These are phyloP conservation scores for Piezodorus guildinii DNA, from an alignment of 1,140 invertebrate species.

Conservation along the genomic window DNA sequence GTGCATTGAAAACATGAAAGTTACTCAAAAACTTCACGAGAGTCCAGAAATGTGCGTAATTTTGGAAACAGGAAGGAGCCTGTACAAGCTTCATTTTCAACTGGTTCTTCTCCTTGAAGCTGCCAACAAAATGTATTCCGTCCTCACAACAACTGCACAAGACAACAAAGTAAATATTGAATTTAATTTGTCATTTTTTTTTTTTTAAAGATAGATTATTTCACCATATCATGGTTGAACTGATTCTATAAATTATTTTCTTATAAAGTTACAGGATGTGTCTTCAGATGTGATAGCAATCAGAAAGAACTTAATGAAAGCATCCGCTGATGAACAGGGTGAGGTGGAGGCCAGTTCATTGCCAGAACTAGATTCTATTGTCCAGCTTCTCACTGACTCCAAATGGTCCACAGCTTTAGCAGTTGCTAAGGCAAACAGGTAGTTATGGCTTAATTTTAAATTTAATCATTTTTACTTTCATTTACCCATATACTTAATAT, in stretches of 20 bases:
- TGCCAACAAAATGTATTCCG: slow-evolving; percentile 74
- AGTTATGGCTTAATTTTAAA: not conserved
- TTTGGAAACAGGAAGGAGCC: slow-evolving; percentile 62
- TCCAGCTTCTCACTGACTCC: slow-evolving; percentile 48
- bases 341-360: slow-evolving; percentile 36
- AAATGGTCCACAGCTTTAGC: slow-evolving; percentile 52
- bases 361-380: slow-evolving; percentile 41
- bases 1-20: slow-evolving; percentile 62
- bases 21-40: slow-evolving; percentile 58
- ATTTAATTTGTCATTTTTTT: too few species aligned
- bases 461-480: too few species aligned
- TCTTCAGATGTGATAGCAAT: slow-evolving; percentile 43
- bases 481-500: too few species aligned
- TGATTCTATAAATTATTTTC: too few species aligned
- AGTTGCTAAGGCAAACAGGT: slow-evolving; percentile 43
- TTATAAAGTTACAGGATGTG: slow-evolving; percentile 41
- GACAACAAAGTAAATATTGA: slow-evolving; percentile 35
- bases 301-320: slow-evolving; percentile 35
- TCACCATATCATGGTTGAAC: too few species aligned
- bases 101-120: slow-evolving; percentile 80
- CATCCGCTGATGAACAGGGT: slow-evolving; percentile 41
- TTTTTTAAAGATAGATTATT: too few species aligned
- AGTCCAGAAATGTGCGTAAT: slow-evolving; percentile 45
- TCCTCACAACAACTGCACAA: slow-evolving; percentile 43
- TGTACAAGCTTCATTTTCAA: slow-evolving; percentile 92